phyloP scores from a whole-genome alignment of 2,888 invertebrate genomes.

The Melikaiella ostensackeni region DNA sequence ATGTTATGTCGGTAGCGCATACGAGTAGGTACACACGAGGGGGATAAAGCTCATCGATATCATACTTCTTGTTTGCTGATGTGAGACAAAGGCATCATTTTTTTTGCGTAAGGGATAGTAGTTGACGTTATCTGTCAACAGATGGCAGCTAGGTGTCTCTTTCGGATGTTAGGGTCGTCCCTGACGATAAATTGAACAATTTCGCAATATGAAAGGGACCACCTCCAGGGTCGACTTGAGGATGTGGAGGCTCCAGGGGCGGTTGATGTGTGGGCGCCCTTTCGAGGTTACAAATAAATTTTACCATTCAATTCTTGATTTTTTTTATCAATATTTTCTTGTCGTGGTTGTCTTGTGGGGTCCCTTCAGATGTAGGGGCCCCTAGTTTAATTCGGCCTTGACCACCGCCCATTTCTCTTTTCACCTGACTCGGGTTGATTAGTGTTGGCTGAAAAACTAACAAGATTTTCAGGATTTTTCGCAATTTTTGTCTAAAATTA shows the following conservation, averaged over 20 bases:
- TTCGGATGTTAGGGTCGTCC: conserved; percentile 68
- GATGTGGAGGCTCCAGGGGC: too few species aligned
- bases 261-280: too few species aligned
- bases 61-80: conserved; percentile 55
- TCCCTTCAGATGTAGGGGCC: too few species aligned
- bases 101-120: background rate
- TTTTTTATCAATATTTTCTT: too few species aligned
- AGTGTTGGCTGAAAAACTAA: background rate
- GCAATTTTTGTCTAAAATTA: background rate
- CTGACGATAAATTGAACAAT: conserved; percentile 52
- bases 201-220: conserved; percentile 55
- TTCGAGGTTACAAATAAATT: too few species aligned
- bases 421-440: conserved; percentile 35
- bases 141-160: conserved; percentile 75
- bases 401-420: conserved; percentile 64
- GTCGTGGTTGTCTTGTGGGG: too few species aligned
- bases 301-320: too few species aligned
- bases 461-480: background rate
- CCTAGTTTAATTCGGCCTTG: too few species aligned
- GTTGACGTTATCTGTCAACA: conserved; percentile 67
- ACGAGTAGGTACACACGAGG: conserved; percentile 12
- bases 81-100: conserved; percentile 40
- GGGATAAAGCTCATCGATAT: conserved; percentile 34
- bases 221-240: too few species aligned
- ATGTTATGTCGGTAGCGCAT: background rate